phyloP scores from a whole-genome alignment of 2,797 vertebrate species.

The Pelodytes ibericus region DNA sequence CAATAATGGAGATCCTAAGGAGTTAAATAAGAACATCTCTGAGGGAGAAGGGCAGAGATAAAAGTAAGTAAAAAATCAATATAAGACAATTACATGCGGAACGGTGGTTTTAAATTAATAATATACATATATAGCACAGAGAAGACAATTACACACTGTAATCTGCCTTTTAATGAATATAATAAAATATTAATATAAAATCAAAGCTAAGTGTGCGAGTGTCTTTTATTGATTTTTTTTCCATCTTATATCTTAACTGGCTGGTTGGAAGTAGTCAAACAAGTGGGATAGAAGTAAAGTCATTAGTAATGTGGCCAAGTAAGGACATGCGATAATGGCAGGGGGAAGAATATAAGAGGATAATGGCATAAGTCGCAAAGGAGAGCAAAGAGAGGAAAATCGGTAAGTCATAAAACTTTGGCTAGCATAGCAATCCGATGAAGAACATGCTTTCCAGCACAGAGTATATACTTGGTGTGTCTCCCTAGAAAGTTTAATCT shows the following conservation, averaged over 20 bases:
- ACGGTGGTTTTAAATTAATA: slow-evolving; percentile 35
- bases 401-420: slow-evolving; percentile 44
- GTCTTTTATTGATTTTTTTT: slow-evolving; percentile 49
- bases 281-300: slow-evolving; percentile 8
- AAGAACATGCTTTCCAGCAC: no score
- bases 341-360: neutral
- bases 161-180: slow-evolving; percentile 49
- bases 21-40: slow-evolving; percentile 31
- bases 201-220: slow-evolving; percentile 45
- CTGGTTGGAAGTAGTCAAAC: slow-evolving; percentile 15
- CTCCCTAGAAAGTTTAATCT: no score
- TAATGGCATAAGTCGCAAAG: slow-evolving; percentile 36
- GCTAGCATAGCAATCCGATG: slow-evolving; percentile 6
- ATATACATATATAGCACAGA: slow-evolving; percentile 40
- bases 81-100: slow-evolving; percentile 32
- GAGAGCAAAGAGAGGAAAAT: slow-evolving; percentile 12
- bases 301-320: slow-evolving; percentile 37
- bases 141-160: slow-evolving; percentile 47
- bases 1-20: neutral
- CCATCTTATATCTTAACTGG: slow-evolving; percentile 33
- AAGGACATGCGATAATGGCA: slow-evolving; percentile 36
- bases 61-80: slow-evolving; percentile 50
- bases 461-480: no score
- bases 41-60: slow-evolving; percentile 13
- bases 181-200: slow-evolving; percentile 52